phyloP scores from a whole-genome alignment of 1,140 invertebrate species.

The Ectropis grisescens region DNA sequence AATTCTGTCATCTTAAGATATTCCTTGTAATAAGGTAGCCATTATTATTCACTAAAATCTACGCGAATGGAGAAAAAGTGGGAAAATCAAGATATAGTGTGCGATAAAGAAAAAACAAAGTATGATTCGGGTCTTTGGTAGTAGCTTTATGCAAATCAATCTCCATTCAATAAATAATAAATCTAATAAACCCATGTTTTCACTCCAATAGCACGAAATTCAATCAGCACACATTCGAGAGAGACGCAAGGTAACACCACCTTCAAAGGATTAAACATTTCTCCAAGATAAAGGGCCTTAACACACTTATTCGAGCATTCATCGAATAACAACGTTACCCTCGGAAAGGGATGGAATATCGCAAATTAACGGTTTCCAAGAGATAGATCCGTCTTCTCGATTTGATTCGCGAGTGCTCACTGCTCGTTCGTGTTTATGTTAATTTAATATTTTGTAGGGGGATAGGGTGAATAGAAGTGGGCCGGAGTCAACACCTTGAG shows the following conservation, averaged over 20 bases:
- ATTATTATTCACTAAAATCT: too few species aligned
- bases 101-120: too few species aligned
- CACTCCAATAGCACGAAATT: background rate
- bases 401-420: conserved; percentile 32
- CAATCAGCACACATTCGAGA: conserved; percentile 3
- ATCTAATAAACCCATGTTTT: too few species aligned
- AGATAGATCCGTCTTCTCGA: conserved; percentile 49
- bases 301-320: conserved; percentile 32
- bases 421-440: conserved; percentile 37
- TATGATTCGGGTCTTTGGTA: too few species aligned
- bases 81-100: too few species aligned
- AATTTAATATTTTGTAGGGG: conserved; percentile 43
- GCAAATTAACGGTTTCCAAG: conserved; percentile 48
- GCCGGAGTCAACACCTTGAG: too few species aligned
- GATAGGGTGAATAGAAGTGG: too few species aligned
- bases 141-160: too few species aligned
- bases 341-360: conserved; percentile 13
- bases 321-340: conserved; percentile 19
- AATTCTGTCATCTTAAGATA: too few species aligned
- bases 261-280: conserved; percentile 5
- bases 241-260: background rate
- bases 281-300: conserved; percentile 18
- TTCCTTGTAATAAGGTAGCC: too few species aligned
- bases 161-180: too few species aligned
- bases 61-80: too few species aligned